Evolutionary conservation across 2,797 vertebrate genomes (phyloP), one percentile per base, ranked within the genome.

Genomic region (Etheostoma nigrum): DNA sequence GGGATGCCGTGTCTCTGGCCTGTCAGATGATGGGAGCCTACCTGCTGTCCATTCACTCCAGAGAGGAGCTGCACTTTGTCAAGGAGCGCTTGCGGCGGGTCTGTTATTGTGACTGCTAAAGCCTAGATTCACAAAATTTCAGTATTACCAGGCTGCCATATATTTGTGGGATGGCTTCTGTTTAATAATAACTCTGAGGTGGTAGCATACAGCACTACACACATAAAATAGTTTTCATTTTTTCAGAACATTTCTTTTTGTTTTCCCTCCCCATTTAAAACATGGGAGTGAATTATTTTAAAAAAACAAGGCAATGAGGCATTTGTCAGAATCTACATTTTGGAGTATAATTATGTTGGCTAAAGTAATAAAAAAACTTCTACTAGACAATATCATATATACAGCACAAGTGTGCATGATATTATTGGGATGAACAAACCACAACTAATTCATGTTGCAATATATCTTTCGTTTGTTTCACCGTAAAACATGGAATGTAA

Each of bases 51-150:
- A 91, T 99, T 90, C 96, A 96, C 90, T 96, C 97, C 74, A 88
- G 89, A 62, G 94, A 91, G 18, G 97, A 99, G 93, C 94, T 96
- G 88, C 92, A 93, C 71, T 99, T 98, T 73, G 90, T 99, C 86
- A 94, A 92, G 89, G 95, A 93, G 75, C 97, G 94, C 88, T 91
- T 98, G 79, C 92, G 77, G 69, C 92, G 89, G 97, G 97, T 99
- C 88, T 45, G 88, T 88, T 64, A 30, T 12, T 45, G 15, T 1
- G n/a, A 1, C 60, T 33, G 6, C 36, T 64, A 30, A 0, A 25
- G 30, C 25, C 40, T 15, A 23, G 6, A 64, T 10, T 62, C 10
- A 40, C 25, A 21, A 18, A 19, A 54, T 33, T 30, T 55, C 6
- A 49, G 12, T 66, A 21, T 47, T 0, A 18, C 5, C 4, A 8